Conservation (phyloP, 2,113 vertebrate species). For the Electrona antarctica region DNA sequence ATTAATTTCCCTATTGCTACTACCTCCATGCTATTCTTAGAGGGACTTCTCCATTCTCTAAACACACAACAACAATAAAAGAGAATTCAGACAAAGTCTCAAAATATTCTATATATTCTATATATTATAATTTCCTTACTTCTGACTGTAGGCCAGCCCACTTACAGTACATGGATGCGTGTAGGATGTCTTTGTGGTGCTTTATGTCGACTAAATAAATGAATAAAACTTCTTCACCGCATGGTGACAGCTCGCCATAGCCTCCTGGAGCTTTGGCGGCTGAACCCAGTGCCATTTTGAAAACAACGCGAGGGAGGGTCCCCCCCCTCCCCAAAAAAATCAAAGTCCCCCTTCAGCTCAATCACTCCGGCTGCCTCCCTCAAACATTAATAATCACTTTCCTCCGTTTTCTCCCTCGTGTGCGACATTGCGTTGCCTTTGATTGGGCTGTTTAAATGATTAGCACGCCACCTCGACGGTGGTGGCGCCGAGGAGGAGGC, state of each 20-base stretch:
- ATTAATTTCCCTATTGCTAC: conserved; percentile 57
- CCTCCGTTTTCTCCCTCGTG: conserved; percentile 72
- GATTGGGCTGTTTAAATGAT: conserved; percentile 85
- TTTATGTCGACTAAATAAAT: conserved; percentile 6
- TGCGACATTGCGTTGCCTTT: conserved; percentile 81
- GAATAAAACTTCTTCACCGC: conserved; percentile 54
- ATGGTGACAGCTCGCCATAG: conserved; percentile 66
- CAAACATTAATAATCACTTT: conserved; percentile 82
- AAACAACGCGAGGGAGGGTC: conserved; percentile 9
- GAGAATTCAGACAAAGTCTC: conserved; percentile 42
- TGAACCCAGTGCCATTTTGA: conserved; percentile 66
- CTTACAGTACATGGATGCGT: conserved; percentile 27
- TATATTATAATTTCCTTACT: conserved; percentile 29
- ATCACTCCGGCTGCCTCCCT: conserved; percentile 75
- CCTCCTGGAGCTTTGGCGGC: conserved; percentile 64
- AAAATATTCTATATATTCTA: conserved; percentile 2
- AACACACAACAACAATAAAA: conserved; percentile 43
- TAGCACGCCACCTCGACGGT: conserved; percentile 76
- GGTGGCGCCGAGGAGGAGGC: conserved; percentile 29
- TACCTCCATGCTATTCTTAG: conserved; percentile 47
- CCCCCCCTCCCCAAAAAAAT: conserved; percentile 37
- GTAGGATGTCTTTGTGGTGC: conserved; percentile 39
- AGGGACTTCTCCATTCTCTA: conserved; percentile 38
- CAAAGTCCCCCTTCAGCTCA: conserved; percentile 79
- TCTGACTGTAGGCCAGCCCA: conserved; percentile 25